These are phyloP conservation scores for Nothoprocta pentlandii DNA, from an alignment of 2,113 vertebrate species.

Conservation along the genomic window DNA sequence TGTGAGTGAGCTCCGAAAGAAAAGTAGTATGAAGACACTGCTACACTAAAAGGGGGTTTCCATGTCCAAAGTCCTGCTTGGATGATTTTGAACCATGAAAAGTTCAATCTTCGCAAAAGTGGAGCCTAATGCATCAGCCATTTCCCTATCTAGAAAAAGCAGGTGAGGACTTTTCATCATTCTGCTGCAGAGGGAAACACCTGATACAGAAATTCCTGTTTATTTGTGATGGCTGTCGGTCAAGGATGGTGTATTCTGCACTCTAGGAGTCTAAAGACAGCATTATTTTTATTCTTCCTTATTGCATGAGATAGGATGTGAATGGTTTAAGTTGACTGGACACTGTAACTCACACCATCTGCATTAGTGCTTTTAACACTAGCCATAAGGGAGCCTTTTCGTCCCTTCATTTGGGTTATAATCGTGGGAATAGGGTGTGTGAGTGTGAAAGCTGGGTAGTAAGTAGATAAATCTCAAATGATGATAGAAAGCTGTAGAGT, in stretches of 20 bases:
- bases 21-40: not conserved
- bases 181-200: not conserved
- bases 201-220: not conserved
- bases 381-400: not conserved
- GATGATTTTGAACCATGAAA: not conserved
- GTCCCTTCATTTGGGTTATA: not conserved
- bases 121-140: not conserved
- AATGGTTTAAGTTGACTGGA: not conserved
- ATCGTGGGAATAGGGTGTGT: not conserved
- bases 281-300: not conserved
- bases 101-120: not conserved
- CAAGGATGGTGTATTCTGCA: not conserved
- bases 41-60: not conserved
- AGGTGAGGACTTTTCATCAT: not conserved
- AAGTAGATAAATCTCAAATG: slow-evolving; percentile 1
- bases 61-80: not conserved
- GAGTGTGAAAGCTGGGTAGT: not conserved
- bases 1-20: not conserved
- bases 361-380: not conserved
- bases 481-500: slow-evolving; percentile 27
- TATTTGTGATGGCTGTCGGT: not conserved
- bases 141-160: not conserved
- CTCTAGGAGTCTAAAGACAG: not conserved
- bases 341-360: not conserved
- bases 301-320: not conserved